Evolutionary conservation across 2,797 vertebrate species (phyloP).

Genomic region (Hyperoplus lanceolatus): DNA sequence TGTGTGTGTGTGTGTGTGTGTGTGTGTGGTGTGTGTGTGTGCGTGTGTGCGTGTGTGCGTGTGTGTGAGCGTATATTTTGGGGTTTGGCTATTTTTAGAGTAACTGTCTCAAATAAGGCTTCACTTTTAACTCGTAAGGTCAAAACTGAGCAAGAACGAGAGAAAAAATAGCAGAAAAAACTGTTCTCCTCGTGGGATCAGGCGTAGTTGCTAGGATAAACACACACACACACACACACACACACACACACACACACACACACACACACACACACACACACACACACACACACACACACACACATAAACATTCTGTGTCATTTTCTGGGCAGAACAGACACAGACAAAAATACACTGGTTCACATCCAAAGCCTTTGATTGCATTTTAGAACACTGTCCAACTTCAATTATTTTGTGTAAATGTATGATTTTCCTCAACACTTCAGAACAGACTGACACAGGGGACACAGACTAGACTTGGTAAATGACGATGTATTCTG

Average conservation of each 20-base stretch:
- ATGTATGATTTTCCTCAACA: not conserved
- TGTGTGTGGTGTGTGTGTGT: too few species aligned
- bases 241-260: too few species aligned
- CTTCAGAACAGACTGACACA: not conserved
- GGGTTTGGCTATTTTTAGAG: conserved; percentile 65
- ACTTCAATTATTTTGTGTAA: not conserved
- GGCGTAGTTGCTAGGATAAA: conserved; percentile 28
- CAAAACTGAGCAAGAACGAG: conserved; percentile 9
- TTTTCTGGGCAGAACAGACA: conserved; percentile 35
- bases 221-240: too few species aligned
- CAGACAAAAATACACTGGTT: conserved; percentile 23
- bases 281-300: too few species aligned
- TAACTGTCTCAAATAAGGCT: conserved; percentile 48
- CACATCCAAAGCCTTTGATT: conserved; percentile 31
- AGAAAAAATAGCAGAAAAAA: too few species aligned
- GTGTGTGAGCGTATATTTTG: conserved; percentile 50
- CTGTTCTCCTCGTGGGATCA: conserved; percentile 39
- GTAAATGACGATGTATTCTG: not conserved
- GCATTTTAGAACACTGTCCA: not conserved
- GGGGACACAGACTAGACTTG: not conserved
- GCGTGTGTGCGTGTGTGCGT: conserved; percentile 22
- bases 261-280: too few species aligned
- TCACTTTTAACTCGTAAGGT: conserved; percentile 49
- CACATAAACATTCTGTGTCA: conserved; percentile 42
- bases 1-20: too few species aligned